phyloP scores from a whole-genome alignment of 2,888 invertebrate genomes.

The Abrostola tripartita region DNA sequence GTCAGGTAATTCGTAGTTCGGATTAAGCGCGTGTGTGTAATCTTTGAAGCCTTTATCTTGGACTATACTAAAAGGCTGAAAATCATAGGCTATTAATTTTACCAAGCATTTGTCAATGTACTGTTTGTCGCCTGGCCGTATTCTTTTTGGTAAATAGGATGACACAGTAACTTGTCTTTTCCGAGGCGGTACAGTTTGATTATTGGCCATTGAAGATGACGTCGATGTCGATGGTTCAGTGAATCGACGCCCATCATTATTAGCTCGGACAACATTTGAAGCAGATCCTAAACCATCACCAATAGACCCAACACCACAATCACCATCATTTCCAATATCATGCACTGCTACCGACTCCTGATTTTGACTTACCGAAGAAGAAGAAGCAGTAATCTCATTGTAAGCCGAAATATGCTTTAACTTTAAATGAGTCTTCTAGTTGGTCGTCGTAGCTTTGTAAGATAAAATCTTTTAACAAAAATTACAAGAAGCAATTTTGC shows the following conservation, averaged over 20 bases:
- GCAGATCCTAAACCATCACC: constrained; percentile 1
- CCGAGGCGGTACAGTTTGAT: background rate
- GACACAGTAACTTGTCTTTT: constrained; percentile 3
- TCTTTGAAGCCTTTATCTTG: constrained; percentile 1
- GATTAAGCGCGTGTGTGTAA: background rate
- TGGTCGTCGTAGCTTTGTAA: too few relatives aligned
- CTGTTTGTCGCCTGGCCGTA: constrained; percentile 1
- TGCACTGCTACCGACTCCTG: constrained; percentile 1
- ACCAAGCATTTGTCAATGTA: constrained; percentile 1
- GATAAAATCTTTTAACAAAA: too few relatives aligned
- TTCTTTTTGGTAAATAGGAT: background rate
- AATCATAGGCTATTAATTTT: background rate
- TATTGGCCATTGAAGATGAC: constrained; percentile 2
- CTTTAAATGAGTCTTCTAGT: too few relatives aligned
- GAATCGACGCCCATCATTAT: constrained; percentile 1
- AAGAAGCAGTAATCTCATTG: too few relatives aligned
- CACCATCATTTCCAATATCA: constrained; percentile 1
- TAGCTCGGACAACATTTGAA: constrained; percentile 2
- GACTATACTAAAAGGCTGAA: constrained; percentile 6
- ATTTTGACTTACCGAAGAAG: constrained; percentile 2
- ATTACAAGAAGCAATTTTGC: too few relatives aligned
- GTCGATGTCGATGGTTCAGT: constrained; percentile 1
- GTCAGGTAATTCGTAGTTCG: constrained; percentile 1
- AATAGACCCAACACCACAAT: constrained; percentile 2
- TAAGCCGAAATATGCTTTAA: too few relatives aligned